phyloP scores from a whole-genome alignment of 2,113 vertebrate genomes.

The Chionis minor region DNA sequence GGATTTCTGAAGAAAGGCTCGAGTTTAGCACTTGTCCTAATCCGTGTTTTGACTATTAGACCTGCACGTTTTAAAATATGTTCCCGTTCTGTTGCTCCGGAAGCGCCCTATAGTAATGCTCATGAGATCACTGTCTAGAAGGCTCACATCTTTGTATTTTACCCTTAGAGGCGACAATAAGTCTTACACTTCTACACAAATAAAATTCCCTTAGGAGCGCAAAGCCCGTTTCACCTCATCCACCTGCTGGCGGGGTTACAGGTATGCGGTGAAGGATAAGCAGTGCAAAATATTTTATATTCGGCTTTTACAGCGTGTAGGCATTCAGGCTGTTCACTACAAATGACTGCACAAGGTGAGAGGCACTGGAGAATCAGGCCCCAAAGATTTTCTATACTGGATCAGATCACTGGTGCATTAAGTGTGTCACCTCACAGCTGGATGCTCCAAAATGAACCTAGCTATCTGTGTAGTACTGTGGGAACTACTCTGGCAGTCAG shows the following conservation, averaged over 20 bases:
- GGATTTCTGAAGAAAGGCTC: not conserved
- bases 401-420: constrained; percentile 62
- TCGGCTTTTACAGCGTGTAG: constrained; percentile 2
- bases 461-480: not conserved
- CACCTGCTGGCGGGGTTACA: not conserved
- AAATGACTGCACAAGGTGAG: constrained; percentile 57
- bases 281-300: not conserved
- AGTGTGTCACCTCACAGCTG: constrained; percentile 69
- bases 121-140: not conserved
- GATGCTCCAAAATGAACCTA: constrained; percentile 57
- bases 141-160: not conserved
- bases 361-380: constrained; percentile 35
- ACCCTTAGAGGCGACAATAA: not conserved
- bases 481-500: constrained; percentile 19
- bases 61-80: not conserved
- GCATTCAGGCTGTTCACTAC: constrained; percentile 23
- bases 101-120: not conserved
- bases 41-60: not conserved
- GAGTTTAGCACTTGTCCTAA: not conserved
- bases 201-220: not conserved
- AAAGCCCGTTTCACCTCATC: not conserved
- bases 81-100: not conserved
- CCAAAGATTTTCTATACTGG: constrained; percentile 61
- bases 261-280: not conserved
- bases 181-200: not conserved